Evolutionary conservation across 37 sponge, comb jelly and placozoan genomes (phyloP).

Genomic region (Amphimedon queenslandica): DNA sequence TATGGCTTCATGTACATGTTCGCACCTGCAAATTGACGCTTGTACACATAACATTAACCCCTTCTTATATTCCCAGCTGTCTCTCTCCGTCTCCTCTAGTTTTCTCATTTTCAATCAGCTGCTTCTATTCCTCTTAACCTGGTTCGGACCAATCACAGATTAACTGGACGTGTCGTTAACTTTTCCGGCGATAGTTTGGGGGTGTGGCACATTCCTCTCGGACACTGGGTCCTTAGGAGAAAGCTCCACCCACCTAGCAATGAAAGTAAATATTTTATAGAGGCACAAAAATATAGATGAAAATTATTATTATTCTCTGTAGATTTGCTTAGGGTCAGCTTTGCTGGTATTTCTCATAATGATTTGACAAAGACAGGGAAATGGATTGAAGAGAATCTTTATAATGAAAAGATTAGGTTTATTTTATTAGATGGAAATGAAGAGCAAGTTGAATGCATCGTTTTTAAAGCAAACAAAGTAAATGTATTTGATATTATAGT

Average conservation of each 20-base stretch:
- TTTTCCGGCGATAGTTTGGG: slow-evolving; percentile 7
- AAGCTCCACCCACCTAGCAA: neutral
- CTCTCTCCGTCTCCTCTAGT: neutral
- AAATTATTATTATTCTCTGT: too few species aligned
- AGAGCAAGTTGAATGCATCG: slow-evolving; percentile 17
- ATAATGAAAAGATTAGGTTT: slow-evolving; percentile 16
- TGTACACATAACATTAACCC: too few species aligned
- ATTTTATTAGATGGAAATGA: slow-evolving; percentile 8
- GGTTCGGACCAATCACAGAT: neutral
- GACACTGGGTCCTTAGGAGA: slow-evolving; percentile 8
- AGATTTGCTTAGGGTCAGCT: slow-evolving; percentile 20
- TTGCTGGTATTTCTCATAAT: slow-evolving; percentile 38
- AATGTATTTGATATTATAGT: too few species aligned
- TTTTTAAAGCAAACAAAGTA: slow-evolving; percentile 19
- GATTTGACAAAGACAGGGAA: neutral
- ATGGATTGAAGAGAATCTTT: slow-evolving; percentile 25
- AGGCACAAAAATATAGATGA: neutral
- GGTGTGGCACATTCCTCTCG: slow-evolving; percentile 53
- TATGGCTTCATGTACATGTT: too few species aligned
- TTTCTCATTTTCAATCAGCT: neutral
- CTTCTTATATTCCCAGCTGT: too few species aligned
- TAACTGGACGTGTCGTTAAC: slow-evolving; percentile 19
- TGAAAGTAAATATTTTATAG: too few species aligned
- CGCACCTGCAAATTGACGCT: too few species aligned
- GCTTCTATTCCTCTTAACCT: slow-evolving; percentile 10